These are phyloP conservation scores for Cyclophora punctaria DNA, from an alignment of 2,888 invertebrate genomes.

Conservation along the genomic window DNA sequence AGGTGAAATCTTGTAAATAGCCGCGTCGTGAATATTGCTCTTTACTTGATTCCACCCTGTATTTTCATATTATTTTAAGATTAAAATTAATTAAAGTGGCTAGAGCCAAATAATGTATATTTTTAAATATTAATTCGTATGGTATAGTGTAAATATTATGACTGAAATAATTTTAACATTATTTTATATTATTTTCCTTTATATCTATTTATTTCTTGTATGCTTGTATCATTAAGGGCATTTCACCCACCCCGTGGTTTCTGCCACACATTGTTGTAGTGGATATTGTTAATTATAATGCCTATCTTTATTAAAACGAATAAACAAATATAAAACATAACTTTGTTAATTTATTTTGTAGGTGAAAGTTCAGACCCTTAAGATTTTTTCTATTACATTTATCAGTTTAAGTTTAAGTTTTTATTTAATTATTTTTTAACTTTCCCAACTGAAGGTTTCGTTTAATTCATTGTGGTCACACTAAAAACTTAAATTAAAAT, in stretches of 20 bases:
- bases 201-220: constrained; percentile 25
- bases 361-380: no score
- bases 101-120: constrained; percentile 10
- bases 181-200: constrained; percentile 9
- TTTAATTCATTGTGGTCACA: no score
- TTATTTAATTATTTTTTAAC: no score
- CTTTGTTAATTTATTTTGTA: not conserved
- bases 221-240: constrained; percentile 20
- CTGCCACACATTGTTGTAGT: constrained; percentile 14
- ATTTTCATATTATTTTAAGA: constrained; percentile 2
- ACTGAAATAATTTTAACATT: constrained; percentile 19
- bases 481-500: no score
- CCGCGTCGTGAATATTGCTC: constrained; percentile 28
- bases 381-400: no score
- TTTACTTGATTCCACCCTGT: constrained; percentile 64
- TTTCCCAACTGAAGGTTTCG: no score
- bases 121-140: constrained; percentile 7
- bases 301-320: constrained; percentile 11
- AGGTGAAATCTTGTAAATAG: constrained; percentile 71
- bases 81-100: constrained; percentile 4
- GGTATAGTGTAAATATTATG: constrained; percentile 21
- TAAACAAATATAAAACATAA: constrained; percentile 10
- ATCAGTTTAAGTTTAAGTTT: no score
- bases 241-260: constrained; percentile 21
- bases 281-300: constrained; percentile 6